Percentiles rank a stretch among this genome's conserved stretches.
Conservation (phyloP, 1,140 invertebrate species). For the Zophobas atratus region DNA sequence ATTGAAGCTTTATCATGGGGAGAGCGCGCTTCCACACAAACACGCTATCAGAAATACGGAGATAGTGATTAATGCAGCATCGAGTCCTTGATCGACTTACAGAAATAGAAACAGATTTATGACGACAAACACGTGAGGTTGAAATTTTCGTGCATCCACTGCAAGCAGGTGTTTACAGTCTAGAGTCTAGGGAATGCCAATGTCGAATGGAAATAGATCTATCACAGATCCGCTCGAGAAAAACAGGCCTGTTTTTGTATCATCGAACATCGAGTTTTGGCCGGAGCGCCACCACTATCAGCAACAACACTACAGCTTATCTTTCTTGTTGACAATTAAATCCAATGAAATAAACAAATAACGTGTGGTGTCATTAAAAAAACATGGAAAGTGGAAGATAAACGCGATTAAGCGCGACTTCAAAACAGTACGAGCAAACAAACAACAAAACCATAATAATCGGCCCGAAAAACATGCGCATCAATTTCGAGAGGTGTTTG, state of each 20-base stretch:
- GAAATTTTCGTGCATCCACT: not conserved
- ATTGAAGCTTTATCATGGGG: not conserved
- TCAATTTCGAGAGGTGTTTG: not conserved
- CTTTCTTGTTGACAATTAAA: not conserved
- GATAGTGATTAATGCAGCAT: not conserved
- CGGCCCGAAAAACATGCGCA: not conserved
- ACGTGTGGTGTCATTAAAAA: slow-evolving; percentile 2
- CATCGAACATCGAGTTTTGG: not conserved
- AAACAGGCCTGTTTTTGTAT: not conserved
- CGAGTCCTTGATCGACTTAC: not conserved
- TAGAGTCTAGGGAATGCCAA: not conserved
- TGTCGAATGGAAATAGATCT: not conserved
- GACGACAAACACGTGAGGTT: not conserved
- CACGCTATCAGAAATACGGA: no score
- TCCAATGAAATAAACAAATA: slow-evolving; percentile 9
- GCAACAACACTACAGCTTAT: not conserved
- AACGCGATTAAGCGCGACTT: not conserved
- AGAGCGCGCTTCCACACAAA: no score
- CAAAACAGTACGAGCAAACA: not conserved
- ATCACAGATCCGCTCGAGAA: not conserved
- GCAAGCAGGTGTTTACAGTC: not conserved
- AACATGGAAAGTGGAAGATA: not conserved
- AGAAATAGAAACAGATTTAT: no score
- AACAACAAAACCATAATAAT: not conserved
- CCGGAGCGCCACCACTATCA: not conserved